phyloP scores from a whole-genome alignment of 64 coral and sea anemone genomes.

The Montipora cactus region DNA sequence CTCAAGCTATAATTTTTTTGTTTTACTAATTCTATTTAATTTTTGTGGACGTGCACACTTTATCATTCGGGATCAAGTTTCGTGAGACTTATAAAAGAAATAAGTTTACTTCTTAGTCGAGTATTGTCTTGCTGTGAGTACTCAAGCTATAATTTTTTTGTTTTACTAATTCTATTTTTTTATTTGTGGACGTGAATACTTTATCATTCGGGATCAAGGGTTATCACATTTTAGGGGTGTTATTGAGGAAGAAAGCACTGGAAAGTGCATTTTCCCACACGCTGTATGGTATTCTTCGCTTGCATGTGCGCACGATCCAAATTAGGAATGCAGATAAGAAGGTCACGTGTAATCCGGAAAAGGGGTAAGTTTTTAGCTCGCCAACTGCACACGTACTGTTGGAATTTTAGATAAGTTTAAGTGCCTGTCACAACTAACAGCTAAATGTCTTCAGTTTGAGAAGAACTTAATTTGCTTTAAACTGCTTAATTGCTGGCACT shows the following conservation, averaged over 20 bases:
- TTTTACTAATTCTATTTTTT: no score
- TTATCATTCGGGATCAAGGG: not conserved
- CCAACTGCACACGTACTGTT: not conserved
- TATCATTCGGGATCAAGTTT: not conserved
- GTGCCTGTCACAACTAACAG: not conserved
- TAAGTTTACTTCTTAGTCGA: no score
- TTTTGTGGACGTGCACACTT: not conserved
- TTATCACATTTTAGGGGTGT: not conserved
- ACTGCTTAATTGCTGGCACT: no score
- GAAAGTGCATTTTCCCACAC: not conserved
- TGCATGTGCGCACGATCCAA: not conserved
- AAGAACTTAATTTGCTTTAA: not conserved
- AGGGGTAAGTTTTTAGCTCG: not conserved
- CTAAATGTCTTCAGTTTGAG: not conserved
- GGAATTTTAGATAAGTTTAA: not conserved
- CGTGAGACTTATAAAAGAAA: no score
- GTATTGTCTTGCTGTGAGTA: no score
- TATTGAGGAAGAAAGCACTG: not conserved
- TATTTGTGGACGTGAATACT: not conserved
- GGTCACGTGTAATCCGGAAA: not conserved
- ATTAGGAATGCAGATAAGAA: constrained; percentile 1
- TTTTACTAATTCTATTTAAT: no score
- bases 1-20: no score
- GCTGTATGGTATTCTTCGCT: not conserved
- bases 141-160: no score